phyloP scores from a whole-genome alignment of 2,797 vertebrate species.

The Molossus molossus region DNA sequence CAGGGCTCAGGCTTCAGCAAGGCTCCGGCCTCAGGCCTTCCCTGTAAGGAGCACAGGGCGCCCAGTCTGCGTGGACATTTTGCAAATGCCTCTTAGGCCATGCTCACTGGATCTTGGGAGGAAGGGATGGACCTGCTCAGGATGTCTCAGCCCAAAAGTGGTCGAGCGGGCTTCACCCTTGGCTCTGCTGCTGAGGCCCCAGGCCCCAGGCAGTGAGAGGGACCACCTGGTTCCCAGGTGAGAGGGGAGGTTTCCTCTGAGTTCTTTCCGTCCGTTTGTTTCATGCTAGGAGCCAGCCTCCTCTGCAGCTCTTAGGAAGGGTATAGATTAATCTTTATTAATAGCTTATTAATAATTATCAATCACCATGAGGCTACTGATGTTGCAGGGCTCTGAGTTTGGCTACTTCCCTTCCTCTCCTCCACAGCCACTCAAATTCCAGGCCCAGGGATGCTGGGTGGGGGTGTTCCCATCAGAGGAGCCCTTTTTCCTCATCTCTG shows the following conservation, averaged over 20 bases:
- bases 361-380: slow-evolving; percentile 15
- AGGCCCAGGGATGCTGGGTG: background rate
- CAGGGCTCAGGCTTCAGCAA: background rate
- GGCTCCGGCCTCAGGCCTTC: background rate
- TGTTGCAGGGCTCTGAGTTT: background rate
- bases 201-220: background rate
- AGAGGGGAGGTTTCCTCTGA: background rate
- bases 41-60: background rate
- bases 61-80: background rate
- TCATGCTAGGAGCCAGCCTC: background rate
- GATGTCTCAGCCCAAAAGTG: background rate
- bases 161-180: background rate
- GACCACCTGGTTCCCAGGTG: background rate
- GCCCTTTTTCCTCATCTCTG: background rate
- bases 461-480: background rate
- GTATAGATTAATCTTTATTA: slow-evolving; percentile 73
- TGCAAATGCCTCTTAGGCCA: background rate
- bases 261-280: background rate
- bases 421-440: background rate
- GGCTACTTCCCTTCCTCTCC: slow-evolving; percentile 30
- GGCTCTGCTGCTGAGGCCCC: background rate
- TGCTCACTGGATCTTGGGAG: background rate
- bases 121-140: background rate
- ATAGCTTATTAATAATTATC: slow-evolving; percentile 76
- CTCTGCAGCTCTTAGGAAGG: slow-evolving; percentile 32